These are phyloP conservation scores for Caenorhabditis latens DNA, from an alignment of 1,140 invertebrate species.

Conservation along the genomic window DNA sequence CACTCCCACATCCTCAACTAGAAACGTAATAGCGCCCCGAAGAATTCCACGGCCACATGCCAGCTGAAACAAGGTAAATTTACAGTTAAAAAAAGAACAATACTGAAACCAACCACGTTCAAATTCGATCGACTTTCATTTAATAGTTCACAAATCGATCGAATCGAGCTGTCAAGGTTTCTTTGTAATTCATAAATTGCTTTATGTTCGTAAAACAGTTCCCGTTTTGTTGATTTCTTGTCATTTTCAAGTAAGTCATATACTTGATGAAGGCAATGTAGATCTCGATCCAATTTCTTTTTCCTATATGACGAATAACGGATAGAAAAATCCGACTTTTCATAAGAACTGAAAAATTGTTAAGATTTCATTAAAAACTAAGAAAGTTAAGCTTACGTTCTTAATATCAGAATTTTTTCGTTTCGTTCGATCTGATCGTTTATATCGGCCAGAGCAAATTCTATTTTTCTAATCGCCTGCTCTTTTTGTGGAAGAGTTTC, in stretches of 20 bases:
- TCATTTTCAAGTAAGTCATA: conserved; percentile 35
- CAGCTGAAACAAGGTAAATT: conserved; percentile 64
- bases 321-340: neutral
- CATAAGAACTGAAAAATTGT: neutral
- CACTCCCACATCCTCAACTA: conserved; percentile 49
- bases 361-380: neutral
- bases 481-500: neutral
- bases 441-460: conserved; percentile 29
- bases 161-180: conserved; percentile 12
- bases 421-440: neutral
- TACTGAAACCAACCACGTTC: neutral
- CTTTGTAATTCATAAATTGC: conserved; percentile 3
- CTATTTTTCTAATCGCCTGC: conserved; percentile 31
- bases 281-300: conserved; percentile 29
- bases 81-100: conserved; percentile 1
- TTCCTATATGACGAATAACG: neutral
- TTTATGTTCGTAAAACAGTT: conserved; percentile 41
- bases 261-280: conserved; percentile 24
- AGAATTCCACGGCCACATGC: conserved; percentile 65
- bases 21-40: conserved; percentile 64
- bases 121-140: neutral
- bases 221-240: conserved; percentile 31
- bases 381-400: neutral
- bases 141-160: conserved; percentile 26
- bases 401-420: neutral